phyloP scores from a whole-genome alignment of 2,888 invertebrate species.

The Andrena camellia region DNA sequence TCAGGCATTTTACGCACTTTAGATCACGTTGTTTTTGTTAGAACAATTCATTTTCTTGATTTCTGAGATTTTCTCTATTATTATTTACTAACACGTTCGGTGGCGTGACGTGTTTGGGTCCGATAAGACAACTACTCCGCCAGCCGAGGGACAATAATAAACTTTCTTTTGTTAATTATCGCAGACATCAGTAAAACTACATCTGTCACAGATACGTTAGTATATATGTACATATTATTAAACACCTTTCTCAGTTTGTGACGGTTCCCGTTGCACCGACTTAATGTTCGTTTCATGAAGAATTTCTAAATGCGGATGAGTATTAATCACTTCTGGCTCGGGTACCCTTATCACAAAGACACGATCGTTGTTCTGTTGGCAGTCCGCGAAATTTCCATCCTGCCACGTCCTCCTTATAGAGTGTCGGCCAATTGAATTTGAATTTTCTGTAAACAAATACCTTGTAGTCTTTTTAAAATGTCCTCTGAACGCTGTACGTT shows the following conservation, averaged over 20 bases:
- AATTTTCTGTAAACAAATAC: conserved; percentile 40
- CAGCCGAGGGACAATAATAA: too few species aligned
- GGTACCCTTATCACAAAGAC: conserved; percentile 83
- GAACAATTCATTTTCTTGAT: too few species aligned
- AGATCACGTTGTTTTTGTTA: too few species aligned
- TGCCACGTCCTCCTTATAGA: conserved; percentile 78
- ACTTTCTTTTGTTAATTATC: too few species aligned
- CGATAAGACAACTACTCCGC: too few species aligned
- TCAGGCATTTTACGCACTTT: too few species aligned
- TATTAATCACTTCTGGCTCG: conserved; percentile 80
- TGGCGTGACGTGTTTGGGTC: too few species aligned
- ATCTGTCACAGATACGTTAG: background rate
- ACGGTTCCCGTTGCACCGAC: conserved; percentile 80
- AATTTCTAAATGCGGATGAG: conserved; percentile 80
- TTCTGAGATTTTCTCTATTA: too few species aligned
- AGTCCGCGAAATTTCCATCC: conserved; percentile 58
- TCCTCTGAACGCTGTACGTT: background rate
- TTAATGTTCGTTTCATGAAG: conserved; percentile 81
- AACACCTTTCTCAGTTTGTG: conserved; percentile 83
- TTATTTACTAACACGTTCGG: too few species aligned
- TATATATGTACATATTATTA: background rate
- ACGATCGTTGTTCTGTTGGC: conserved; percentile 70
- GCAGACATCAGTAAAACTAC: too few species aligned
- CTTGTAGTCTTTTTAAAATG: background rate
- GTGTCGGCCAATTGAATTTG: conserved; percentile 30